Evolutionary conservation across 2,113 vertebrate genomes (phyloP).

Genomic region (Anhinga rufa): DNA sequence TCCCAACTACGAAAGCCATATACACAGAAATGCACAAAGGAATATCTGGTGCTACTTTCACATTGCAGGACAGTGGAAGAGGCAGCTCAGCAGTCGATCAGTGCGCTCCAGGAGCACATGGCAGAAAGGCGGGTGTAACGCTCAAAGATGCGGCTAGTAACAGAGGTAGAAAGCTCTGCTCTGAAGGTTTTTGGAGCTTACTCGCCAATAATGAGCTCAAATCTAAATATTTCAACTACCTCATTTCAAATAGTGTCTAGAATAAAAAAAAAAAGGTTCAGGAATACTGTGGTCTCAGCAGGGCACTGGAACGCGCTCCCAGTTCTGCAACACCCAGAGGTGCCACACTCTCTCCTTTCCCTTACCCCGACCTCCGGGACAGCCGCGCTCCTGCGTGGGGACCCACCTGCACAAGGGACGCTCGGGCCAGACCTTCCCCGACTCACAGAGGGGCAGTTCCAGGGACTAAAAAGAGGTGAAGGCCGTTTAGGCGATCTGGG

Average conservation of each 20-base stretch:
- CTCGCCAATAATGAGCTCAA: background rate
- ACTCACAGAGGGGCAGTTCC: background rate
- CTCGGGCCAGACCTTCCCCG: rapidly evolving
- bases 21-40: conserved; percentile 69
- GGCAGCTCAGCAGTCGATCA: conserved; percentile 68
- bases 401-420: background rate
- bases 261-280: background rate
- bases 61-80: conserved; percentile 62
- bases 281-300: background rate
- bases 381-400: background rate
- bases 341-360: background rate
- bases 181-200: conserved; percentile 57
- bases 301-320: background rate
- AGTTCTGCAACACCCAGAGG: background rate
- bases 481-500: rapidly evolving
- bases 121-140: conserved; percentile 44
- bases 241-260: background rate
- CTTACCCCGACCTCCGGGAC: background rate
- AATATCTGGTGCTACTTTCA: conserved; percentile 64
- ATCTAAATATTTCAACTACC: background rate
- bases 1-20: conserved; percentile 72
- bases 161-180: conserved; percentile 29
- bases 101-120: conserved; percentile 5
- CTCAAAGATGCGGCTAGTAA: background rate
- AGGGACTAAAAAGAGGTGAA: background rate